Evolutionary conservation across 2,113 vertebrate species (phyloP), one percentile per base, ranked within the genome.

Genomic region (Andinoacara biseriatus): DNA sequence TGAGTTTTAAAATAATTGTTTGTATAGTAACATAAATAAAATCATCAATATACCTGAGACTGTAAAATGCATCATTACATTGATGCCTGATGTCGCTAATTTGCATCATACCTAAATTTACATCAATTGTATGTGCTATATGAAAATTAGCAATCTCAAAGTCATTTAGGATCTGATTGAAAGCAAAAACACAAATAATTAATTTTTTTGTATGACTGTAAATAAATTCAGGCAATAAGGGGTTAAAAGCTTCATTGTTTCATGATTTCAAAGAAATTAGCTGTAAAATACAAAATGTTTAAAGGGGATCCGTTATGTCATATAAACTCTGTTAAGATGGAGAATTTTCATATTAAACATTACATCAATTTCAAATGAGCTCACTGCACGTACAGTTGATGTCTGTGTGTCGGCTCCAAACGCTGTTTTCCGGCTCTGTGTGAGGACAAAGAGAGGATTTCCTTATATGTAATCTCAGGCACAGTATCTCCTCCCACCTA

Each of bases 371-470:
- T 49, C 22, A 17, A 52, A 72, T 72, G 65, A 72, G 65, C 43
- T 72, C 5, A 3, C 0, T 49, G 15, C 26, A 46, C 15, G 46
- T 49, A 15, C 15, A 17, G 6, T 6, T 49, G 5, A 49, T 49
- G 14, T 5, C 15, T 17, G 13, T 2, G 10, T 11, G 10, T 10
- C 22, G 2, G 5, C 15, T 49, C 65, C 43, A 69, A 31, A 56
- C 52, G 4, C 8, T 56, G 52, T 10, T 56, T 56, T 2, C 9
- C 3, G 46, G 31, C 29, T 72, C 65, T 17, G 0, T 31, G 18
- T 52, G 43, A 72, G 18, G 49, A 52, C 43, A 72, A 31, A 69
- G 65, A 69, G 49, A 31, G 26, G 26, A 72, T 26, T 72, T 72
- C 26, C 67, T 31, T 52, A 31, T 72, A 31, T 72, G 26, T 52